Percentiles rank a stretch among this genome's conserved stretches.
These are phyloP conservation scores for Machaerirhynchus nigripectus DNA, from an alignment of 2,113 vertebrate species.

Conservation along the genomic window DNA sequence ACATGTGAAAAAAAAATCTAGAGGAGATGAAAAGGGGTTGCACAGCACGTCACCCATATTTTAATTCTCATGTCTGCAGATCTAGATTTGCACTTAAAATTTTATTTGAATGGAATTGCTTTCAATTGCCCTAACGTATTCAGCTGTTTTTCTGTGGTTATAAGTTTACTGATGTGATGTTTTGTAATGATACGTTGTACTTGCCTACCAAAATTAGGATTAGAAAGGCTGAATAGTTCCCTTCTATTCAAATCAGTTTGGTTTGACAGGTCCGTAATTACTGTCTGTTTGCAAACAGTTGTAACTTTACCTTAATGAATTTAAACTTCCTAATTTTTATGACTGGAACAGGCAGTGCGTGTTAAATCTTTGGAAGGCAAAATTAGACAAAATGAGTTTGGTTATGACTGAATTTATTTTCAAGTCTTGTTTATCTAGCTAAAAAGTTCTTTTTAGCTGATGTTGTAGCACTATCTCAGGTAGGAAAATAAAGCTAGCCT, in stretches of 20 bases:
- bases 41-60: not conserved
- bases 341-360: not conserved
- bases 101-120: not conserved
- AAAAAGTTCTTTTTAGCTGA: not conserved
- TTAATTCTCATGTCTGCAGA: not conserved
- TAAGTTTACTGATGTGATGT: not conserved
- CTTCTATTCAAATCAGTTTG: not conserved
- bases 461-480: not conserved
- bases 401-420: not conserved
- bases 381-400: not conserved
- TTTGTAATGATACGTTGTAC: not conserved
- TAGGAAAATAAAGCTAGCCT: not conserved
- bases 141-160: not conserved
- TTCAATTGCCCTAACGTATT: not conserved
- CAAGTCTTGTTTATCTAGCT: not conserved
- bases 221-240: not conserved
- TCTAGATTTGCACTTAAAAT: not conserved
- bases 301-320: not conserved
- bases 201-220: not conserved
- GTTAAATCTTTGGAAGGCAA: not conserved
- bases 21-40: not conserved
- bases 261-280: not conserved
- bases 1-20: not conserved
- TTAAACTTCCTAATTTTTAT: not conserved
- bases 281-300: not conserved